Base-by-base conservation (phyloP, 2,888 invertebrate genomes). In the Lepidocyrtinus sp. region DNA sequence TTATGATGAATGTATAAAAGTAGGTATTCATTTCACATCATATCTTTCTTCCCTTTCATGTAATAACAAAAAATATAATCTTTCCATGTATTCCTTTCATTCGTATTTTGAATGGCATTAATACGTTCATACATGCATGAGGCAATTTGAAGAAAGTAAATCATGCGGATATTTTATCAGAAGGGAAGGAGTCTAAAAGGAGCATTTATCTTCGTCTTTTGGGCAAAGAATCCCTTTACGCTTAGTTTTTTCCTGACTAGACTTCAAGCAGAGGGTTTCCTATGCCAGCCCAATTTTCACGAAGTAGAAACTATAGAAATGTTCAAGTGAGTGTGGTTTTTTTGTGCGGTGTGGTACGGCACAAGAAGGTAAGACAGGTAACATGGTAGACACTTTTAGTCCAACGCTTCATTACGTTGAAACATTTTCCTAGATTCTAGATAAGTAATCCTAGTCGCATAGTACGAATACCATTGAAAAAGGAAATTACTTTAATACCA, bases 131-230 rank as follows among this genome's bases (percentile, higher is more conserved):
- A n/a, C n/a, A n/a, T n/a, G n/a, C n/a, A n/a, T n/a, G n/a, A n/a
- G n/a, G n/a, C n/a, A n/a, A n/a, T n/a, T n/a, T n/a, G n/a, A n/a
- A n/a, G n/a, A n/a, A n/a, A n/a, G n/a, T n/a, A n/a, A n/a, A n/a
- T n/a, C n/a, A n/a, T n/a, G n/a, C n/a, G n/a, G n/a, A n/a, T n/a
- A n/a, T n/a, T n/a, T n/a, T 12, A n/a, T 50, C 50, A 55, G 63
- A 64, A 19, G 45, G 50, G 62, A 70, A 62, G 59, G 55, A 50
- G 50, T n/a, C 36, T 68, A 68, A 36, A 36, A 65, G 72, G 67
- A 77, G 62, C 77, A 77, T 77, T 77, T 72, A 77, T 77, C 77
- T 77, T 24, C 71, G 77, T 77, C 77, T 63, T 70, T 55, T 19
- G 55, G 45, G 46, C 24, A 27, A n/a, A 67, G 67, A 75, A 46